Percentiles rank a stretch among this genome's conserved stretches.
Conservation (phyloP, 1,140 invertebrate species). For the Bombus haemorrhoidalis region DNA sequence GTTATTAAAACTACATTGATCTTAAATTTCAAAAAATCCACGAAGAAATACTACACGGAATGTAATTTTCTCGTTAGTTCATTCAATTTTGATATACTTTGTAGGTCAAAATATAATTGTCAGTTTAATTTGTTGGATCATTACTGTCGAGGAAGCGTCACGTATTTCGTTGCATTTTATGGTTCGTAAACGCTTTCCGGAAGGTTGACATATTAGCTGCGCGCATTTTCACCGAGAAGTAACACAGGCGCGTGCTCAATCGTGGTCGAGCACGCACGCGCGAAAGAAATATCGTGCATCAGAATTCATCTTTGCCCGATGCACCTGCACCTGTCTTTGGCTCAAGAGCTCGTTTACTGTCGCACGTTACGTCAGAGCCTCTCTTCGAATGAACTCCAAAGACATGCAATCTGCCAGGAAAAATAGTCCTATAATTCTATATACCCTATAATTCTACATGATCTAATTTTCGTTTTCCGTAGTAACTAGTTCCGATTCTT, state of each 20-base stretch:
- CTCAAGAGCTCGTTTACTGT: conserved; percentile 62
- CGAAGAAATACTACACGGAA: not conserved
- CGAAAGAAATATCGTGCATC: conserved; percentile 62
- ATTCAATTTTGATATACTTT: not conserved
- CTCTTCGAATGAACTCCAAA: conserved; percentile 29
- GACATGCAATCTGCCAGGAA: not conserved
- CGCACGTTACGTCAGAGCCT: conserved; percentile 63
- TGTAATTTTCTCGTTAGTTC: not conserved
- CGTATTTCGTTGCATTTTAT: not conserved
- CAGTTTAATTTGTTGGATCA: not conserved
- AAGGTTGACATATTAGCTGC: conserved; percentile 4
- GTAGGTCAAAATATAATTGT: not conserved
- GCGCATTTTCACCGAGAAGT: conserved; percentile 26
- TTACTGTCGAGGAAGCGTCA: not conserved
- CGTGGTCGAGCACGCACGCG: conserved; percentile 50
- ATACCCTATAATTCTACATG: no score
- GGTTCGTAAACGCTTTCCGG: conserved; percentile 18
- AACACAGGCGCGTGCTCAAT: conserved; percentile 57
- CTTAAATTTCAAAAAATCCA: not conserved
- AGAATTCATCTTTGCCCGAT: conserved; percentile 66
- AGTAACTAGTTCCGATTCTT: not conserved
- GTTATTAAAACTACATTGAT: not conserved
- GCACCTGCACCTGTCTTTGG: conserved; percentile 62
- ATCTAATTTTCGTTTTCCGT: not conserved
- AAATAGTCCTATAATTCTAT: not conserved